Evolutionary conservation across 92 coral and sea anemone species (phyloP), one percentile per base, ranked within the genome.

Genomic region (Epizoanthus fatuus): DNA sequence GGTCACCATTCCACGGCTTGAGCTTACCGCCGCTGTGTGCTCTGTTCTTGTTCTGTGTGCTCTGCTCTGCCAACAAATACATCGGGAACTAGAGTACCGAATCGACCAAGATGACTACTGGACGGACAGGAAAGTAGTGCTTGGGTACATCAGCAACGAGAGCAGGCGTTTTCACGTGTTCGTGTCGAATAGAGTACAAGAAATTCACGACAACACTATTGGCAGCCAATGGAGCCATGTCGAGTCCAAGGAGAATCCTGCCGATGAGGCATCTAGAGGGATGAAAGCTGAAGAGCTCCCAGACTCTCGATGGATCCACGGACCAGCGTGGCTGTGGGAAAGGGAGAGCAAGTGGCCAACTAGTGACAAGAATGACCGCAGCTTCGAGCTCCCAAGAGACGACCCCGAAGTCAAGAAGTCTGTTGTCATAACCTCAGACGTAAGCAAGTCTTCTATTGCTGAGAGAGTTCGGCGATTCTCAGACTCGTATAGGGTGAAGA

Each of bases 131-230:
- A 78, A 77, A 58, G 84, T 66, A 9, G 84, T 68, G 32, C 64
- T 76, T 5, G 84, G 89, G 13, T 86, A 76, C 58, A 77, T 76
- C n/a, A 58, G 7, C 35, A 80, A 80, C 3, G 81, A 72, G 38
- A 20, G 56, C 14, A 70, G 75, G 68, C 74, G 86, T 17, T 87
- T 87, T 60, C 90, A 87, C 17, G 69, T 87, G 40, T 87, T 87
- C 39, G 86, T 71, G 19, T 75, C 86, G 13, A 80, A 80, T 81
- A 69, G 86, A n/a, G 75, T 80, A 10, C 52, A 39, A 19, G 81
- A 87, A 59, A 87, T 80, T 11, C 75, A 69, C 32, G 60, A 79
- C 54, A 49, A 47, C 63, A 71, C 81, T 25, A 29, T 42, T 8
- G 54, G n/a, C 13, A 59, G 38, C 19, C 86, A 87, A 12, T 80